Evolutionary conservation across 2,113 vertebrate species (phyloP).

Genomic region (Craseonycteris thonglongyai): DNA sequence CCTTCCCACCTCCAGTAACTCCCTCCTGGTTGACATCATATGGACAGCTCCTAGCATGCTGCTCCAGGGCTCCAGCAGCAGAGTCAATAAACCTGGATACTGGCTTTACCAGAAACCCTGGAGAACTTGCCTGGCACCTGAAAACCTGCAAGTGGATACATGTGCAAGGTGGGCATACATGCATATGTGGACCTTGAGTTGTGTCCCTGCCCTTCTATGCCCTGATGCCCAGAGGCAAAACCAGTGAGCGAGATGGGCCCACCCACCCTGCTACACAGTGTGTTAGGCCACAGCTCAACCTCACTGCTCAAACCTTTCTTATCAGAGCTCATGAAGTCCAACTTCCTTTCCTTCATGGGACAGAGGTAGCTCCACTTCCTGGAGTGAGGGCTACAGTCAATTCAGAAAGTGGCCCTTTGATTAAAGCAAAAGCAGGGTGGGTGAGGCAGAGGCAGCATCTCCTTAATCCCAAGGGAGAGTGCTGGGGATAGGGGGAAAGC

Average conservation of each 20-base stretch:
- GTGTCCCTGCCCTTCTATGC: not conserved
- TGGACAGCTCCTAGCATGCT: not conserved
- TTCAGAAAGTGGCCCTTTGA: conserved; percentile 9
- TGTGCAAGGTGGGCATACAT: not conserved
- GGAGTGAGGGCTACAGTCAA: not conserved
- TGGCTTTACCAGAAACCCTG: conserved; percentile 10
- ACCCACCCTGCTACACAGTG: not conserved
- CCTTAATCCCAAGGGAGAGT: not conserved
- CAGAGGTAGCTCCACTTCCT: conserved; percentile 18
- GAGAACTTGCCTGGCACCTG: not conserved
- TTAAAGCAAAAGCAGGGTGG: not conserved
- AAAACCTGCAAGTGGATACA: not conserved
- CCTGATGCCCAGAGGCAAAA: not conserved
- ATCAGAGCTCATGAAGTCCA: not conserved
- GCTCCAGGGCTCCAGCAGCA: not conserved
- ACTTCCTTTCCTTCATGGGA: not conserved
- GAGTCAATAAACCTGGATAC: not conserved
- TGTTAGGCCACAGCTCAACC: not conserved
- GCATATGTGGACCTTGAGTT: not conserved
- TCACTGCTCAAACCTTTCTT: not conserved
- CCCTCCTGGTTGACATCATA: not conserved
- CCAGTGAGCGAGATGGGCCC: not conserved
- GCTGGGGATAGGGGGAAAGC: not conserved
- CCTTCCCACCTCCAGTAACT: not conserved
- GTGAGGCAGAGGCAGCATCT: not conserved